These are phyloP conservation scores for Peromyscus nudipes DNA, from an alignment of 2,797 vertebrate genomes.

Conservation along the genomic window DNA sequence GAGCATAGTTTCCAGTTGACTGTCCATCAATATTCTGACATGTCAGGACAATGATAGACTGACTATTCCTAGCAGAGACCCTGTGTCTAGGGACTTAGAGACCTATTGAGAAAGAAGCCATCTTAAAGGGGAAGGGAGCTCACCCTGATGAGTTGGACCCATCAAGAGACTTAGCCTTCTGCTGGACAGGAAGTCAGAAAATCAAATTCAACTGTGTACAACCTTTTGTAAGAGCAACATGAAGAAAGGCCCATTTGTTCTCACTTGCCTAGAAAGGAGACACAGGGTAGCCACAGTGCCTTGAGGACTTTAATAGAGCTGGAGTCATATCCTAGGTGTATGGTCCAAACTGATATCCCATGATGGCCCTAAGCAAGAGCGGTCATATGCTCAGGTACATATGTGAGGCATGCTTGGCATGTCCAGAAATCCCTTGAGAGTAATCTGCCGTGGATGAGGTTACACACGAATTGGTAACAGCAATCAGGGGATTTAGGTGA, in stretches of 20 bases:
- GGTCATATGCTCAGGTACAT: not conserved
- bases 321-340: not conserved
- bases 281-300: not conserved
- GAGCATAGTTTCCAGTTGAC: not conserved
- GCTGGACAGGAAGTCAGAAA: not conserved
- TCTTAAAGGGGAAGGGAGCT: not conserved
- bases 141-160: not conserved
- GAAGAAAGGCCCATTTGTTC: not conserved
- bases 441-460: not conserved
- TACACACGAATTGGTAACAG: not conserved
- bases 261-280: not conserved
- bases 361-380: not conserved
- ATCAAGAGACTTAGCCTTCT: not conserved
- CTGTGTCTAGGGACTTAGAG: not conserved
- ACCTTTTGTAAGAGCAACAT: not conserved
- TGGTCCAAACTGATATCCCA: not conserved
- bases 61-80: not conserved
- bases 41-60: not conserved
- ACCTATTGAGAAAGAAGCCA: not conserved
- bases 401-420: fast-evolving
- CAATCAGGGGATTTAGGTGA: not conserved
- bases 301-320: not conserved
- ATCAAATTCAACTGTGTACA: not conserved
- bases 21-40: not conserved
- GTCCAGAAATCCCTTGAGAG: not conserved